Evolutionary conservation across 2,888 invertebrate genomes (phyloP), one percentile per base, ranked within the genome.

Genomic region (Zelleria hepariella): DNA sequence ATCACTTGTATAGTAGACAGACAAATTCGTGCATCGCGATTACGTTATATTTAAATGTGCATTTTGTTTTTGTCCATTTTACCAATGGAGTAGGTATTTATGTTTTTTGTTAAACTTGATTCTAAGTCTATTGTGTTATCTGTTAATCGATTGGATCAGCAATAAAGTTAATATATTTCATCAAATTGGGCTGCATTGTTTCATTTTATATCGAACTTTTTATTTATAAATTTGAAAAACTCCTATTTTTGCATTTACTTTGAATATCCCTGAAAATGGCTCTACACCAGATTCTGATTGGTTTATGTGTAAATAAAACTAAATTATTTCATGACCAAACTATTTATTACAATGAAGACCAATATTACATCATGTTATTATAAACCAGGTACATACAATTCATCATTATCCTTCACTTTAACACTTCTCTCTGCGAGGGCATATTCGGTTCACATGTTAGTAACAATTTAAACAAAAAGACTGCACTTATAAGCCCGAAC

Each of bases 381-480:
- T 79, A 82, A 80, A 84, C 84, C 89, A 89, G 89, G 88, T 89
- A 89, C 89, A 86, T 89, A 89, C 89, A 86, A 72, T 74, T 79
- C 83, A 82, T 82, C 78, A 80, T 80, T 15, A 49, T 21, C 2
- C 15, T 42, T 2, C 32, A 2, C 15, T 58, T 58, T 74, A 61
- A 55, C 58, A 68, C 68, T 74, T 67, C 71, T 67, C 71, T 70
- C 69, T 72, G 75, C 65, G 70, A 72, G 73, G 73, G 71, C 66
- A 70, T 62, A 62, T 62, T 64, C 58, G 48, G 56, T 64, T 61
- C 49, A 47, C 26, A 27, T 60, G 64, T 67, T 63, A 62, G 60
- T 64, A 54, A 54, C 32, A 42, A 42, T 42, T 42, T 42, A 42
- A 42, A 42, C 32, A 32, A 32, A 32, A 32, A 32, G n/a, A n/a